These are phyloP conservation scores for Phalloptychus januarius DNA, from an alignment of 2,797 vertebrate genomes.

Conservation along the genomic window DNA sequence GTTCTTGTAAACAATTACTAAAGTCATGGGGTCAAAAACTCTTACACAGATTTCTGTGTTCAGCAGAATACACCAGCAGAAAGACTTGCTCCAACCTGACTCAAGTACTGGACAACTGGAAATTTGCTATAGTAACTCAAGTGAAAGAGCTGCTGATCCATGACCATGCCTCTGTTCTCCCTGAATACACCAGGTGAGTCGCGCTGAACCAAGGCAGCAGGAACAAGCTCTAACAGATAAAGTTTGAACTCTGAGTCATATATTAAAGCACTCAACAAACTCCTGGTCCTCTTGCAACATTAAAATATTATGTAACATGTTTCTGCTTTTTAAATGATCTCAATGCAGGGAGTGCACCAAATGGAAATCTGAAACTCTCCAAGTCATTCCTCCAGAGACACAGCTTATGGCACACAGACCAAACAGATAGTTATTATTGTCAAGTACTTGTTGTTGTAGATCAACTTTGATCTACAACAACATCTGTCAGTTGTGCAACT, in stretches of 20 bases:
- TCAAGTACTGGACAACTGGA: conserved; percentile 91
- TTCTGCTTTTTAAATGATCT: conserved; percentile 37
- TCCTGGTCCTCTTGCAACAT: conserved; percentile 15
- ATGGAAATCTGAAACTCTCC: conserved; percentile 1
- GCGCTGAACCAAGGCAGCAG: neutral
- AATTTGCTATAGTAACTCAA: conserved; percentile 88
- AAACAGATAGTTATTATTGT: neutral
- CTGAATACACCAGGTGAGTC: conserved; percentile 88
- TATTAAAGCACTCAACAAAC: conserved; percentile 37
- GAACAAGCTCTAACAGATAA: neutral
- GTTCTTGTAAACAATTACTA: neutral
- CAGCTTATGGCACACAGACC: neutral
- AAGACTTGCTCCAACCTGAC: conserved; percentile 89
- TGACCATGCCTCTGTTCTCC: conserved; percentile 86
- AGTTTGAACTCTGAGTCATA: conserved; percentile 1
- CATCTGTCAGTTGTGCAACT: neutral
- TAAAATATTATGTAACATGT: conserved; percentile 32
- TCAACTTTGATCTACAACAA: neutral
- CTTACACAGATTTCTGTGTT: conserved; percentile 7
- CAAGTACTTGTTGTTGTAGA: neutral
- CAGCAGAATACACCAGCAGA: conserved; percentile 57
- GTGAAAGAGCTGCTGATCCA: conserved; percentile 87
- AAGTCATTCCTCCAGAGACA: neutral
- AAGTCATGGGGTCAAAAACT: neutral
- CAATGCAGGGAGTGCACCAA: conserved; percentile 36